Conservation (phyloP, 1,140 invertebrate species). For the Drosophila watanabei region DNA sequence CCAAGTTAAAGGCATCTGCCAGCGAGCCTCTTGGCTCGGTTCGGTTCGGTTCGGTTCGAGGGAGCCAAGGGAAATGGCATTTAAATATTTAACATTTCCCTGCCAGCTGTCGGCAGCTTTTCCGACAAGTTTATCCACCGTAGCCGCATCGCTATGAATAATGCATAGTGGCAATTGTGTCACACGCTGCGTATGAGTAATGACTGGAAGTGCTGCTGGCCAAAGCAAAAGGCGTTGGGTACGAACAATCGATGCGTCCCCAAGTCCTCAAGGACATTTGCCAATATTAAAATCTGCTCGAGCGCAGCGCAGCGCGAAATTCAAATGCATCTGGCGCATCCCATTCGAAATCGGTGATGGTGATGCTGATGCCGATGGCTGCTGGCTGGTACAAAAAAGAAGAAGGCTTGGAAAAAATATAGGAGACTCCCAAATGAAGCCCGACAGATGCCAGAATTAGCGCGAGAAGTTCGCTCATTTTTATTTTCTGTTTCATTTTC, state of each 20-base stretch:
- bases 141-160: constrained; percentile 65
- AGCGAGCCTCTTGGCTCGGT: constrained; percentile 13
- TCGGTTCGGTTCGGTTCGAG: constrained; percentile 1
- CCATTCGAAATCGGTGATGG: constrained; percentile 60
- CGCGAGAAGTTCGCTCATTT: constrained; percentile 60
- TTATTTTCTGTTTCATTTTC: constrained; percentile 53
- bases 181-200: constrained; percentile 78
- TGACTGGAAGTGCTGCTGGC: constrained; percentile 60
- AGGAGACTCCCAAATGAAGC: constrained; percentile 50
- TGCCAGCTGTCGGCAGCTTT: constrained; percentile 73
- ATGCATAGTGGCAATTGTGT: constrained; percentile 71
- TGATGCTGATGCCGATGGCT: constrained; percentile 33
- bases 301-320: constrained; percentile 80
- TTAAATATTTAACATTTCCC: constrained; percentile 75
- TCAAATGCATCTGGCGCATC: constrained; percentile 76
- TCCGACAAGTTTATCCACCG: constrained; percentile 63
- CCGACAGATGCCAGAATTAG: constrained; percentile 76
- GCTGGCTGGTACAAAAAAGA: background rate
- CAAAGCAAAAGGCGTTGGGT: constrained; percentile 27
- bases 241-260: constrained; percentile 42
- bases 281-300: constrained; percentile 79
- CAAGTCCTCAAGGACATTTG: constrained; percentile 65
- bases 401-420: constrained; percentile 17
- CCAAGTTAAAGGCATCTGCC: constrained; percentile 63
- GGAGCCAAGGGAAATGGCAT: constrained; percentile 34